phyloP scores from a whole-genome alignment of 2,113 vertebrate genomes.

The Andinoacara biseriatus region DNA sequence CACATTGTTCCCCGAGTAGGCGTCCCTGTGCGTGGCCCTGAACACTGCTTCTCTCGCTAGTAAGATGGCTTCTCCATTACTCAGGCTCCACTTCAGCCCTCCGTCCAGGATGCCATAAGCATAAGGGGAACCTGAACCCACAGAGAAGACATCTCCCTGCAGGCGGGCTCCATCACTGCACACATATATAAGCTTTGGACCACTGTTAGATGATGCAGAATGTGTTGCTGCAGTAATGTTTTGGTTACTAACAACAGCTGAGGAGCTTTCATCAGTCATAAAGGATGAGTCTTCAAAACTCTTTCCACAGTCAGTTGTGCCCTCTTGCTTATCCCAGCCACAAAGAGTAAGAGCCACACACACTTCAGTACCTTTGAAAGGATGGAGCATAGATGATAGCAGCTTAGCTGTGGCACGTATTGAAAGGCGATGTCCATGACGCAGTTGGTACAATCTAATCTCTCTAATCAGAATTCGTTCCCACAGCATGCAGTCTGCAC shows the following conservation, averaged over 20 bases:
- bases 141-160: slow-evolving; percentile 82
- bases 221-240: neutral
- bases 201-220: slow-evolving; percentile 34
- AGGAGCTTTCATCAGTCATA: neutral
- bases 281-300: slow-evolving; percentile 3
- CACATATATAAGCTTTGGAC: slow-evolving; percentile 84
- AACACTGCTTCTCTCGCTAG: slow-evolving; percentile 85
- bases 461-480: slow-evolving; percentile 80
- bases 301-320: neutral
- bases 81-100: slow-evolving; percentile 77
- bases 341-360: slow-evolving; percentile 86
- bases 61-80: slow-evolving; percentile 76
- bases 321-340: slow-evolving; percentile 80
- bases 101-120: slow-evolving; percentile 84
- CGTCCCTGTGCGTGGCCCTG: slow-evolving; percentile 85
- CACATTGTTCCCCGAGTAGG: slow-evolving; percentile 88
- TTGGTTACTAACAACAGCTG: slow-evolving; percentile 2
- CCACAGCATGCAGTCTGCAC: slow-evolving; percentile 84
- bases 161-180: slow-evolving; percentile 85
- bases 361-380: slow-evolving; percentile 83
- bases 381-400: slow-evolving; percentile 80
- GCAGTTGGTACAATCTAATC: slow-evolving; percentile 81
- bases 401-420: slow-evolving; percentile 83
- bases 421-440: slow-evolving; percentile 77
- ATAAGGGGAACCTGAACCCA: slow-evolving; percentile 89